These are phyloP conservation scores for Myiopsitta monachus DNA, from an alignment of 2,113 vertebrate species.

Conservation along the genomic window DNA sequence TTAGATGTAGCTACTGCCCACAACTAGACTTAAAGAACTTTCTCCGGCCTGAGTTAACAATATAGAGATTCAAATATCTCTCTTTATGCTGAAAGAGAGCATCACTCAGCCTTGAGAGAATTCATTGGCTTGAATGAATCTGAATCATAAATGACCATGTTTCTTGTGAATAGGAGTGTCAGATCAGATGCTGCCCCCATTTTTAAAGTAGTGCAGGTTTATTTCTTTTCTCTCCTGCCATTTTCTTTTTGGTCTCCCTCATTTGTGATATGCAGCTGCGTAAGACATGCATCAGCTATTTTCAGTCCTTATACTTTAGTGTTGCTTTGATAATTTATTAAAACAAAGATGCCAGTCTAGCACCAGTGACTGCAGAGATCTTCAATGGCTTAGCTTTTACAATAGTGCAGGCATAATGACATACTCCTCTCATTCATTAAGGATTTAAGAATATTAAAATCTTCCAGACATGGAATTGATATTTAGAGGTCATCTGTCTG, in stretches of 20 bases:
- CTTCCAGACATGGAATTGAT: not conserved
- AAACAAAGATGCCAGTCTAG: not conserved
- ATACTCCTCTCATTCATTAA: not conserved
- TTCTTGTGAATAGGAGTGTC: not conserved
- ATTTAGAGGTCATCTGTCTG: not conserved
- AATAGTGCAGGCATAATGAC: not conserved
- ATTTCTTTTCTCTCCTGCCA: not conserved
- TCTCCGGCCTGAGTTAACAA: not conserved
- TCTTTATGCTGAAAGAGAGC: not conserved
- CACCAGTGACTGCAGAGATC: not conserved
- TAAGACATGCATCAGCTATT: not conserved
- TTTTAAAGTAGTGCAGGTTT: not conserved
- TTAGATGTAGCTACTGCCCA: not conserved
- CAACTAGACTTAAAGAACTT: not conserved
- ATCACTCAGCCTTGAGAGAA: not conserved
- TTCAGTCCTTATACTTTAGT: not conserved
- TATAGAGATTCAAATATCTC: not conserved
- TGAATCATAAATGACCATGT: not conserved
- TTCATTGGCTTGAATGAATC: not conserved
- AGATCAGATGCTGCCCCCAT: not conserved
- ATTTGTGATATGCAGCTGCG: not conserved
- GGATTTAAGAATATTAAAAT: constrained; percentile 2
- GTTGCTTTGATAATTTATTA: not conserved
- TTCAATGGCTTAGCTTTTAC: not conserved
- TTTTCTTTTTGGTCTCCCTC: not conserved